Conservation (phyloP, 2,113 vertebrate species). For the Dicrurus megarhynchus region DNA sequence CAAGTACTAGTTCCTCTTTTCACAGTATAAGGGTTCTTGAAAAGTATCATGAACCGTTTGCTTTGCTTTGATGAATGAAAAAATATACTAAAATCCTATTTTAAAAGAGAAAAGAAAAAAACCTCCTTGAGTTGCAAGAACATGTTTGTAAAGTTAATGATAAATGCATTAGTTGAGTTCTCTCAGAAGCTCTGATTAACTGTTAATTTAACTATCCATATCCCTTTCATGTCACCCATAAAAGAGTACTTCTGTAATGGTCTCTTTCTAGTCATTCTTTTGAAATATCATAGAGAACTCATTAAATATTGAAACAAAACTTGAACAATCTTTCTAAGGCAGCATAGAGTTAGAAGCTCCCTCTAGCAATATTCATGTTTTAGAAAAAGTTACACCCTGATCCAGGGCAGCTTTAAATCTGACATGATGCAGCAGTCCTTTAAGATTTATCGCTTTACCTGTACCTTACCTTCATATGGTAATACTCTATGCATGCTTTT, state of each 20-base stretch:
- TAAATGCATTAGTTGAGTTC: constrained; percentile 38
- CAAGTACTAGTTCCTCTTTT: not conserved
- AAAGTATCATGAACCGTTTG: not conserved
- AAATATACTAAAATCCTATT: not conserved
- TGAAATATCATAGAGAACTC: constrained; percentile 26
- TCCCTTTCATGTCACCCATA: constrained; percentile 45
- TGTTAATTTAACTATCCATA: constrained; percentile 27
- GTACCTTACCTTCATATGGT: not conserved
- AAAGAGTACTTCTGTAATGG: constrained; percentile 35
- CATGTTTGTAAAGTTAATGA: constrained; percentile 44
- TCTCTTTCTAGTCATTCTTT: constrained; percentile 26
- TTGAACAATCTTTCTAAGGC: not conserved
- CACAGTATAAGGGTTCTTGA: not conserved
- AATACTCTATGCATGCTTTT: not conserved
- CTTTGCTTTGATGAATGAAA: constrained; percentile 3
- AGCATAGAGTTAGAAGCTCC: not conserved
- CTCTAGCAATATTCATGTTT: not conserved
- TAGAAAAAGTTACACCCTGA: not conserved
- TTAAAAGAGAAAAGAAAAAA: not conserved
- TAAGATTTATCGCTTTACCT: not conserved
- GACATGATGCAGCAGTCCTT: not conserved
- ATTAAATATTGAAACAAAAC: constrained; percentile 52
- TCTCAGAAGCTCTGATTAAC: constrained; percentile 53
- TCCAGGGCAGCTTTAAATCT: not conserved
- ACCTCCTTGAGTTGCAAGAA: not conserved